A percentile compares a stretch with the other conserved stretches of the same genome.
Evolutionary conservation across 2,797 vertebrate species (phyloP).

Genomic region (Thalassophryne amazonica): DNA sequence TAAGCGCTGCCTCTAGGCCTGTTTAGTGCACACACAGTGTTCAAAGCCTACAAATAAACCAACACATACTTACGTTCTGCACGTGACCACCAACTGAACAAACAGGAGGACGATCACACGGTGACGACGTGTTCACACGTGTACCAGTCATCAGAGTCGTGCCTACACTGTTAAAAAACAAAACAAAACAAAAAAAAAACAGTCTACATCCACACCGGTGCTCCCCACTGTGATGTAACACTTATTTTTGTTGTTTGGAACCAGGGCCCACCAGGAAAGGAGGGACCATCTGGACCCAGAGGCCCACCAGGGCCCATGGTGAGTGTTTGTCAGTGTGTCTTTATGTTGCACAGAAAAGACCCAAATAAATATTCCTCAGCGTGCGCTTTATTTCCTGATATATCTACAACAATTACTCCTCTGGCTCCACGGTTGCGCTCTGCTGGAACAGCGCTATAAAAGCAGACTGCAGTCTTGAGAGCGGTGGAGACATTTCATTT

Average conservation of each 20-base stretch:
- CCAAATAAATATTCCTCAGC: slow-evolving; percentile 33
- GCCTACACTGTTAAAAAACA: no score
- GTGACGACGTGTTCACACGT: slow-evolving; percentile 29
- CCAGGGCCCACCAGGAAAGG: slow-evolving; percentile 96
- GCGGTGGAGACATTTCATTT: slow-evolving; percentile 52
- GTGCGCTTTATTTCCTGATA: slow-evolving; percentile 39
- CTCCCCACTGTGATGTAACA: slow-evolving; percentile 49
- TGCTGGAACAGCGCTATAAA: slow-evolving; percentile 43
- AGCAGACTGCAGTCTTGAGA: slow-evolving; percentile 25
- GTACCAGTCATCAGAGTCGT: slow-evolving; percentile 13
- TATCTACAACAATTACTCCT: slow-evolving; percentile 48
- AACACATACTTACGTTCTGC: slow-evolving; percentile 22
- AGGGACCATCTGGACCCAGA: slow-evolving; percentile 93
- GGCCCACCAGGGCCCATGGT: slow-evolving; percentile 93
- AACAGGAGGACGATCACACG: not conserved
- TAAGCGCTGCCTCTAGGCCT: slow-evolving; percentile 66
- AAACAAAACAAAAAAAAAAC: no score
- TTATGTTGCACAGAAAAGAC: slow-evolving; percentile 22
- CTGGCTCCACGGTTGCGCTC: slow-evolving; percentile 45
- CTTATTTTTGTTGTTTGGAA: slow-evolving; percentile 57
- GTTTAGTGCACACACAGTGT: slow-evolving; percentile 11
- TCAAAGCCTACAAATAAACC: slow-evolving; percentile 29
- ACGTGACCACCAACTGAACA: slow-evolving; percentile 13
- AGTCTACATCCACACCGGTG: no score
- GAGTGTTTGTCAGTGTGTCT: slow-evolving; percentile 35